Evolutionary conservation across 64 coral and sea anemone species (phyloP).

Genomic region (Platygyra sinensis): DNA sequence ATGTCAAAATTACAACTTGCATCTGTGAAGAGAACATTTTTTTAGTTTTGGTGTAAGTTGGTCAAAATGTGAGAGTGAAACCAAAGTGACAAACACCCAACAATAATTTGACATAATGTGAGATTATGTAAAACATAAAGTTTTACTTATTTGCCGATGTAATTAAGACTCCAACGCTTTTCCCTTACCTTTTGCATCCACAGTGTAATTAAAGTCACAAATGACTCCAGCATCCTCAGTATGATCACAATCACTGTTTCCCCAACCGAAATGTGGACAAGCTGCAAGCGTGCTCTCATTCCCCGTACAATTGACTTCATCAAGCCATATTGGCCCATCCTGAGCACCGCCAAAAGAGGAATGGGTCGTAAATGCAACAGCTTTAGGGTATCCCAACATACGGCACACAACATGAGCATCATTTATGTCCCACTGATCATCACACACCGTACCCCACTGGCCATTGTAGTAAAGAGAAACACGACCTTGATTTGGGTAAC

Average conservation of each 20-base stretch:
- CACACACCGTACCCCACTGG: constrained; percentile 21
- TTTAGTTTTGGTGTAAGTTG: not conserved
- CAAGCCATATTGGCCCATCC: constrained; percentile 14
- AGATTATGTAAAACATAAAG: no score
- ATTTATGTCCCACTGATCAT: constrained; percentile 11
- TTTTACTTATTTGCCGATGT: no score
- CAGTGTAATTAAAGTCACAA: constrained; percentile 38
- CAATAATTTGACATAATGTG: no score
- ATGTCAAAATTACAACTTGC: constrained; percentile 64
- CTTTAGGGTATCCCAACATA: constrained; percentile 23
- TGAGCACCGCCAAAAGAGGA: not conserved
- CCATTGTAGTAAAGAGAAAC: constrained; percentile 32
- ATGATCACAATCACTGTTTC: constrained; percentile 25
- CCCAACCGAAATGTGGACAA: constrained; percentile 17
- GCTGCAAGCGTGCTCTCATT: constrained; percentile 4
- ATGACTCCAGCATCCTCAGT: constrained; percentile 19
- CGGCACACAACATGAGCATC: constrained; percentile 19
- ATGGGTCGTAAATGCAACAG: not conserved
- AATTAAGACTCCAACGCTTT: not conserved
- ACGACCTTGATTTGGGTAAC: constrained; percentile 16
- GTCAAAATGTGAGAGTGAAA: not conserved
- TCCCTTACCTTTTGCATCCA: constrained; percentile 2
- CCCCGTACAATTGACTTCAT: constrained; percentile 9
- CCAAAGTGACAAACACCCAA: not conserved
- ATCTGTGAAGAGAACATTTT: constrained; percentile 1